Conservation (phyloP, 2,113 vertebrate species). For the Scopus umbretta region DNA sequence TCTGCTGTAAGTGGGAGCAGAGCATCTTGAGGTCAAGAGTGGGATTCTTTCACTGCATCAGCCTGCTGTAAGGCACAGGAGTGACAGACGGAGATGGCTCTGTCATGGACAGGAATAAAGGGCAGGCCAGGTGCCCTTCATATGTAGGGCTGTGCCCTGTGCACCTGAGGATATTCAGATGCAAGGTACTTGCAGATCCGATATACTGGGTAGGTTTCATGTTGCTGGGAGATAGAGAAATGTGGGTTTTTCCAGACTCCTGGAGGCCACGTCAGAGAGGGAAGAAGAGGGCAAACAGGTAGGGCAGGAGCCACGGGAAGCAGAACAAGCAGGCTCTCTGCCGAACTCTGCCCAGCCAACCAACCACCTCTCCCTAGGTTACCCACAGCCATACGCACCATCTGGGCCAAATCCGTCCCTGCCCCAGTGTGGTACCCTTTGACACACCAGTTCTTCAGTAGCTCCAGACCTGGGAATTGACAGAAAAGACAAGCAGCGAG, state of each 20-base stretch:
- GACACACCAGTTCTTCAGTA: conserved; percentile 75
- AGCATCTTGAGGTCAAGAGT: conserved; percentile 8
- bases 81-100: background rate
- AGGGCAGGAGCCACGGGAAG: background rate
- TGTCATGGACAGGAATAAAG: background rate
- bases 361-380: background rate
- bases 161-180: background rate
- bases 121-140: background rate
- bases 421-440: conserved; percentile 71
- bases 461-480: conserved; percentile 68
- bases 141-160: background rate
- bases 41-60: background rate
- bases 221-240: background rate
- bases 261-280: background rate
- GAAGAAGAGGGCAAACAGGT: background rate
- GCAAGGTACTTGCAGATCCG: background rate
- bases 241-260: background rate
- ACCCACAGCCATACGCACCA: conserved; percentile 56
- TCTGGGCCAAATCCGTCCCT: conserved; percentile 47
- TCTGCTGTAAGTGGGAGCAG: conserved; percentile 26
- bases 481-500: background rate
- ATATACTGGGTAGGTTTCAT: background rate
- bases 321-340: background rate
- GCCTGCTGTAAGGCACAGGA: background rate
- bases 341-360: background rate